Evolutionary conservation across 2,888 invertebrate species (phyloP).

Genomic region (Papilio elwesi): DNA sequence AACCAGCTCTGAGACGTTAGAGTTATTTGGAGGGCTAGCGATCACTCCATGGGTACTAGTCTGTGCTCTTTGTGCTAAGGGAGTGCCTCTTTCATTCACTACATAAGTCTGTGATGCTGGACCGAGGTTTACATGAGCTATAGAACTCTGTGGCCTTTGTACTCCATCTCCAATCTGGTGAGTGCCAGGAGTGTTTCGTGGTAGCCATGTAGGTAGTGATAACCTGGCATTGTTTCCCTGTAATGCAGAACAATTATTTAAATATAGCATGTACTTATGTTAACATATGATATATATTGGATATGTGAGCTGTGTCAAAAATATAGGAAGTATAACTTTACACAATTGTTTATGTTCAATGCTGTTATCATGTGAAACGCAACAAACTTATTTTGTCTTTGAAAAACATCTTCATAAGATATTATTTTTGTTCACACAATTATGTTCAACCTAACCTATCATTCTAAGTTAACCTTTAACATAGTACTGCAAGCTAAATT

Average conservation of each 20-base stretch:
- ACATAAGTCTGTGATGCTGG: constrained; percentile 65
- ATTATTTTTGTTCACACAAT: too few species aligned
- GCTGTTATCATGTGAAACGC: too few species aligned
- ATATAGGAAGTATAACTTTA: not conserved
- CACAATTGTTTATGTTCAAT: not conserved
- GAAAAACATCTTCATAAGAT: too few species aligned
- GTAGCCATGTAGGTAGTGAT: constrained; percentile 76
- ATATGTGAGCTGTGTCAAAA: not conserved
- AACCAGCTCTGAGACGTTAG: constrained; percentile 64
- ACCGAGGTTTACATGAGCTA: constrained; percentile 71
- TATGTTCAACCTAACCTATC: too few species aligned
- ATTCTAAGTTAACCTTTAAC: too few species aligned
- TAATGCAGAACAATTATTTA: constrained; percentile 41
- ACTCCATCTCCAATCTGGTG: constrained; percentile 64
- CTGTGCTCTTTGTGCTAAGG: constrained; percentile 56
- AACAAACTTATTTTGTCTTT: too few species aligned
- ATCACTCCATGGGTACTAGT: constrained; percentile 60
- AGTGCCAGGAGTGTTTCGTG: constrained; percentile 69
- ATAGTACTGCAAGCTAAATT: too few species aligned
- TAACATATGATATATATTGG: not conserved
- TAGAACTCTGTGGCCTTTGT: constrained; percentile 74
- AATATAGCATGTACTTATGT: not conserved
- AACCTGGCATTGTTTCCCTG: constrained; percentile 76
- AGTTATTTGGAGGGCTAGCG: constrained; percentile 66
- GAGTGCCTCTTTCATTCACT: constrained; percentile 64